Evolutionary conservation across 1,140 invertebrate genomes (phyloP).

Genomic region (Zaprionus tsacasi): DNA sequence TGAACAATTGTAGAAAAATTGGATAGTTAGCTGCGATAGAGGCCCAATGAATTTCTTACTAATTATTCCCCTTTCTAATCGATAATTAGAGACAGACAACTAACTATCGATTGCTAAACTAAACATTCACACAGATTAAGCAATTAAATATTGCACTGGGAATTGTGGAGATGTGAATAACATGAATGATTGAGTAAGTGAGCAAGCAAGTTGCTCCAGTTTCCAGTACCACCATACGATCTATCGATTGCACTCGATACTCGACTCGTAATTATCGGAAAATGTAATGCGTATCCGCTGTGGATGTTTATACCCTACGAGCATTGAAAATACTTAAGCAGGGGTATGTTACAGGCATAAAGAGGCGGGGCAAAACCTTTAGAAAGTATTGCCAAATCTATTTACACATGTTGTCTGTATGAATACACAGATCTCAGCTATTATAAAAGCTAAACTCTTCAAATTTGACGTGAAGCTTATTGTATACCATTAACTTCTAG

Average conservation of each 20-base stretch:
- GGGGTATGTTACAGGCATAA: too few relatives aligned
- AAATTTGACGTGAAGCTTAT: too few relatives aligned
- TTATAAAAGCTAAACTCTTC: too few relatives aligned
- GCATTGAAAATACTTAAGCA: too few relatives aligned
- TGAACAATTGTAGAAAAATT: background rate
- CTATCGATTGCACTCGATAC: conserved; percentile 27
- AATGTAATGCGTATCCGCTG: conserved; percentile 51
- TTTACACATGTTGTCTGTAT: too few relatives aligned
- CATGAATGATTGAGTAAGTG: conserved; percentile 43
- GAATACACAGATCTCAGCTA: too few relatives aligned
- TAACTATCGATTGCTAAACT: conserved; percentile 2
- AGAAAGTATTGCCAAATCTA: too few relatives aligned
- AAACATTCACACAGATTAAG: conserved; percentile 1
- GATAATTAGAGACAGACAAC: background rate
- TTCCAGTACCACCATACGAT: conserved; percentile 27
- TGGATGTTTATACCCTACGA: background rate
- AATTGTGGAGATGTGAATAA: conserved; percentile 19
- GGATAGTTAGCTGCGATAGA: background rate
- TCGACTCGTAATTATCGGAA: conserved; percentile 33
- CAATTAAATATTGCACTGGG: conserved; percentile 11
- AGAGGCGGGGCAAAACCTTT: too few relatives aligned
- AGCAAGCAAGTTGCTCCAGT: conserved; percentile 29
- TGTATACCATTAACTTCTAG: too few relatives aligned
- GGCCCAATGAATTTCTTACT: background rate
- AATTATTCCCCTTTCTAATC: background rate